Evolutionary conservation across 35 echinoderm and acorn worm genomes (phyloP), one percentile per base, ranked within the genome.

Genomic region (Diadema setosum): DNA sequence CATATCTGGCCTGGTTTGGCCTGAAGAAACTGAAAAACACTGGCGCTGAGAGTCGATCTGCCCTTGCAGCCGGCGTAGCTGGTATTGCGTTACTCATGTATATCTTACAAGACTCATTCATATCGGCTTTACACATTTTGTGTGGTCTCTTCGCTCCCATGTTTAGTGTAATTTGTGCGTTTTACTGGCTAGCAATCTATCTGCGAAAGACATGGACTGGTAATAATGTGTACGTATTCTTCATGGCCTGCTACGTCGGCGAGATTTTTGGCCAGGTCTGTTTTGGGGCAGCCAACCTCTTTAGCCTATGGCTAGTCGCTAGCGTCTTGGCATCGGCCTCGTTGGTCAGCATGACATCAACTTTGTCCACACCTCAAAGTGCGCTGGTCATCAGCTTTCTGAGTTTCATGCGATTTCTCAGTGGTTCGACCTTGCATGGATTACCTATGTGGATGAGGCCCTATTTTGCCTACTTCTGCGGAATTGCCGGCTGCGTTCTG

Each of bases 171-270:
- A 84, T 94, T 42, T 98, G 92, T 45, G 93, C 92, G 15, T 98
- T 98, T 82, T 98, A 98, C 49, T 98, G 96, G 96, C 73, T 98
- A 24, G 88, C 96, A 32, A 86, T 98, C 36, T 98, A 94, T 64
- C 89, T 98, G 4, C 45, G 96, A 63, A 98, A 98, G 78, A 84
- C 96, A 32, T 98, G 96, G 96, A 98, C 87, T 3, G 92, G 96
- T n/a, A 94, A 83, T 46, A 98, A 90, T 98, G 96, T 98, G 16
- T 98, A 98, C 63, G 85, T 98, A 39, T 91, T 98, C 64, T 98
- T 98, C 83, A 63, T 98, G 29, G 85, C 88, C 69, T 98, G 96
- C 69, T 81, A 91, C 75, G 37, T 94, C 36, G 96, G 96, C 24
- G 96, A 98, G 85, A 89, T 98, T 80, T 27, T 94, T 15, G 96